Base-by-base conservation (phyloP, 2,888 invertebrate species). In the Notocelia uddmanniana region DNA sequence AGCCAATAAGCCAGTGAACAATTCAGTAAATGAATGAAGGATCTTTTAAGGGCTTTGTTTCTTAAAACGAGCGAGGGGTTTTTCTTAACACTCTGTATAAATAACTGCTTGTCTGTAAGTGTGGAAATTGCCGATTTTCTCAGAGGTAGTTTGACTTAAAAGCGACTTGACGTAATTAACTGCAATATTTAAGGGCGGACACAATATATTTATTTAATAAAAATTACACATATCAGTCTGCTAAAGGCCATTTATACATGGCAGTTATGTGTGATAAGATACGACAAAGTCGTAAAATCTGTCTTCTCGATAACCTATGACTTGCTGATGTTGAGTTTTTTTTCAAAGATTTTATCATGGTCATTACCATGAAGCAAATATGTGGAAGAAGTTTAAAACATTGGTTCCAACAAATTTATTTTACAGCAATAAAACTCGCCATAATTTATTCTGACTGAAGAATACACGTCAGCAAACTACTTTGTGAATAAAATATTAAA, bases 231-330 rank as follows among this genome's bases (percentile, higher is more conserved):
- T n/a, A 23, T 11, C 60, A 26, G 18, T 21, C 34, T 21, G 26
- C 34, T 52, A 34, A 52, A 52, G 5, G n/a, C 31, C 23, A 50
- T 50, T 31, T 31, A 50, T 18, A 11, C 18, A 10, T 48, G 10
- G 10, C 26, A 48, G 62, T 23, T 52, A 11, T 21, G 21, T n/a
- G 26, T 15, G 52, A 37, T 54, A 64, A 64, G 37, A 52, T 54
- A 64, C 52, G 0, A n/a, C 23, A 23, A 52, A 21, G 52, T 18
- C 37, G 31, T 64, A 64, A 64, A 64, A 37, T 52, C n/a, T 64
- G 63, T 52, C 34, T 10, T 6, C 5, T 6, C n/a, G 63, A 64
- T 64, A 64, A 52, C 52, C 63, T 64, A 15, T 64, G 63, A 52
- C 52, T 15, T 31, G 19, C 2, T 63, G 31, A 23, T 54, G 41